Evolutionary conservation across 1,140 invertebrate species (phyloP).

Genomic region (Brachionus rotundiformis): DNA sequence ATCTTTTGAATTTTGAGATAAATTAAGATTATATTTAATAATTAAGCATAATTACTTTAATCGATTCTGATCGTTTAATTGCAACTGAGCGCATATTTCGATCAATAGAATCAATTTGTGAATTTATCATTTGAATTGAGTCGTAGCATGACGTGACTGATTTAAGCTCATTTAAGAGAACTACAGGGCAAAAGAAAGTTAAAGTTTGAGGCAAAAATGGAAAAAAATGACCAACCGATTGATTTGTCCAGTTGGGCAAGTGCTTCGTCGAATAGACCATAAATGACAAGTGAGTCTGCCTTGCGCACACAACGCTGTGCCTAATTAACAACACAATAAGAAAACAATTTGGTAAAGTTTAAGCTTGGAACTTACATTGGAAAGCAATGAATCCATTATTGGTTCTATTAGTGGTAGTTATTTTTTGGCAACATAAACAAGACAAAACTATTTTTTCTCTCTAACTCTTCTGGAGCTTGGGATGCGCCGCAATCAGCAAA

Average conservation of each 20-base stretch:
- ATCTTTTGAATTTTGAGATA: neutral
- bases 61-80: conserved; percentile 51
- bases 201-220: neutral
- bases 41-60: conserved; percentile 31
- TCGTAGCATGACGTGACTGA: conserved; percentile 38
- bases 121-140: conserved; percentile 44
- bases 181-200: neutral
- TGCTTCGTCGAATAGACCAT: conserved; percentile 37
- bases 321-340: neutral
- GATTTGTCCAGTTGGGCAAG: conserved; percentile 31
- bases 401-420: neutral
- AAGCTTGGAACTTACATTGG: conserved; percentile 8
- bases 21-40: neutral
- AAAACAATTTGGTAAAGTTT: neutral
- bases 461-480: conserved; percentile 11
- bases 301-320: conserved; percentile 20
- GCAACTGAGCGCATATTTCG: conserved; percentile 50
- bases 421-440: neutral
- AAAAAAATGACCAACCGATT: conserved; percentile 21
- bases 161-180: conserved; percentile 29
- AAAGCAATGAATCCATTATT: conserved; percentile 43
- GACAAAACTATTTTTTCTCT: conserved; percentile 40
- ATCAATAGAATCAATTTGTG: conserved; percentile 47
- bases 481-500: conserved; percentile 18
- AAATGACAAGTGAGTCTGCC: conserved; percentile 6